phyloP scores from a whole-genome alignment of 1,140 invertebrate genomes.

The Augochlora pura region DNA sequence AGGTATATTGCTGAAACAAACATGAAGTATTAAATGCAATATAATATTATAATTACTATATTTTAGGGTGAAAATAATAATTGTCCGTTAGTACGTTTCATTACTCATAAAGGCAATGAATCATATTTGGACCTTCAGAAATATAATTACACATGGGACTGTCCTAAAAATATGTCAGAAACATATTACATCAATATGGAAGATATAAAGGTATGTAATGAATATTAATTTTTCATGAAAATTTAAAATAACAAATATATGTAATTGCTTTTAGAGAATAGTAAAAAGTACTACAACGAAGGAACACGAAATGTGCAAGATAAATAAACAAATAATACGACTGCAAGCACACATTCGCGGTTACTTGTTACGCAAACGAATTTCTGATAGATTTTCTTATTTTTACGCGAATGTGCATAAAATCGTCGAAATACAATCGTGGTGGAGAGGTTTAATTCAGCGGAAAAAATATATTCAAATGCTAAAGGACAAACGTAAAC shows the following conservation, averaged over 20 bases:
- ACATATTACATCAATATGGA: constrained; percentile 67
- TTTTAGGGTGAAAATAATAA: constrained; percentile 63
- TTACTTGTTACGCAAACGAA: constrained; percentile 82
- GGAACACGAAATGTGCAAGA: constrained; percentile 72
- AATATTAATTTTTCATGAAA: background rate
- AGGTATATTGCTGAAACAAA: constrained; percentile 10
- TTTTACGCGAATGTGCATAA: constrained; percentile 80
- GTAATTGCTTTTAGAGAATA: constrained; percentile 23
- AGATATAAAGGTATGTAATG: constrained; percentile 68
- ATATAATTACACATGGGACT: constrained; percentile 73
- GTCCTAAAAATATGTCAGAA: constrained; percentile 65
- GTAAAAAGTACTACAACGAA: constrained; percentile 63
- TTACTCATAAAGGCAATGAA: constrained; percentile 66
- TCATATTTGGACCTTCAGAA: constrained; percentile 74
- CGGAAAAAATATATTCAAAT: constrained; percentile 79
- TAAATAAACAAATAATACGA: constrained; percentile 72
- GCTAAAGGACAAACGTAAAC: constrained; percentile 76
- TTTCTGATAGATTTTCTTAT: constrained; percentile 78
- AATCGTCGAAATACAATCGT: constrained; percentile 85
- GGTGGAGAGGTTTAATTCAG: constrained; percentile 83
- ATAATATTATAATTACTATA: background rate
- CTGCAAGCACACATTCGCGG: constrained; percentile 85
- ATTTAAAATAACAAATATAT: background rate
- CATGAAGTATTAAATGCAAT: constrained; percentile 15
- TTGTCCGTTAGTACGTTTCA: constrained; percentile 69